Evolutionary conservation across 2,113 vertebrate genomes (phyloP).

Genomic region (Pongo pygmaeus): DNA sequence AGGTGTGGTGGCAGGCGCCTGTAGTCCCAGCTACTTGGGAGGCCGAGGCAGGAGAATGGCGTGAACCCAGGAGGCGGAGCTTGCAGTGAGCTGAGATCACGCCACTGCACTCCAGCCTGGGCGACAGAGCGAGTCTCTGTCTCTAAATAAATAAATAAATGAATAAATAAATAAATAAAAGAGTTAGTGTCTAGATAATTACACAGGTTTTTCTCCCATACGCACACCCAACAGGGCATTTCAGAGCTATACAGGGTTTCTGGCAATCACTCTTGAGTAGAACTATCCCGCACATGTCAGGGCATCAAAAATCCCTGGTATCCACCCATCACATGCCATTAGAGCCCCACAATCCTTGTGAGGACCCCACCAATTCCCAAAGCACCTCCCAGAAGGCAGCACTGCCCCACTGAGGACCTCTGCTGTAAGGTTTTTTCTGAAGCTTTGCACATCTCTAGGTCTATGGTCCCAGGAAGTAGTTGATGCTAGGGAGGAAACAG

Average conservation of each 20-base stretch:
- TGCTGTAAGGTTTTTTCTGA: neutral
- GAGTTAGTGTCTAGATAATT: neutral
- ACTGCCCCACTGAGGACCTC: neutral
- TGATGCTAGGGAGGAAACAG: neutral
- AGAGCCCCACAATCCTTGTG: neutral
- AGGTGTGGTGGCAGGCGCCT: too few species aligned
- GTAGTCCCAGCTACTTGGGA: too few species aligned
- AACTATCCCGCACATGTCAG: neutral
- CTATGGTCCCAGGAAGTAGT: neutral
- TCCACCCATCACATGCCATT: neutral
- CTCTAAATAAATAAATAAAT: too few species aligned
- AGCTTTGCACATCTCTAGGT: neutral
- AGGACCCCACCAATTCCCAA: neutral
- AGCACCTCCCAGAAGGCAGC: neutral
- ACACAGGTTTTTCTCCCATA: neutral
- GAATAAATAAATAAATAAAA: too few species aligned
- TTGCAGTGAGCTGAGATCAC: too few species aligned
- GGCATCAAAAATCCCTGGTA: neutral
- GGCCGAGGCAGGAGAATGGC: too few species aligned
- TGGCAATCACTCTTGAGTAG: neutral
- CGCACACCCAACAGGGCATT: neutral
- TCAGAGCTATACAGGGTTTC: neutral
- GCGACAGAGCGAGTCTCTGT: too few species aligned
- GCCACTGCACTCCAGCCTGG: too few species aligned
- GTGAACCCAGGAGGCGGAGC: too few species aligned